Evolutionary conservation across 92 coral and sea anemone species (phyloP).

Genomic region (Paragorgia papillata): DNA sequence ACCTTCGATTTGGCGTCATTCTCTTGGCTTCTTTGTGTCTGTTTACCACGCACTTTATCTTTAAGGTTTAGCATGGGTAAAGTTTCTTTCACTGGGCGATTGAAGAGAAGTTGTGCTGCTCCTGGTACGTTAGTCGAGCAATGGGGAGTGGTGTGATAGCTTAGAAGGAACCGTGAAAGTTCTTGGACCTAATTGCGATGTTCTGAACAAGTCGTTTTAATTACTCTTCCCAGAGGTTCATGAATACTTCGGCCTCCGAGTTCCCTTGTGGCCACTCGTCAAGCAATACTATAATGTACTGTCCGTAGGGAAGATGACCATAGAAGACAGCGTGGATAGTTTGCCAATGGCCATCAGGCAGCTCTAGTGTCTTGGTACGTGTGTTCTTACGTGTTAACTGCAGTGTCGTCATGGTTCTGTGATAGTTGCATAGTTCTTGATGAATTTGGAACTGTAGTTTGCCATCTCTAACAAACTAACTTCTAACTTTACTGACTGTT

Average conservation of each 20-base stretch:
- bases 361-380: conserved; percentile 46
- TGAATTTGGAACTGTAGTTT: conserved; percentile 62
- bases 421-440: conserved; percentile 59
- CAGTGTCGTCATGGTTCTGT: conserved; percentile 56
- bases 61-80: conserved; percentile 37
- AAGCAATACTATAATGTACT: conserved; percentile 48
- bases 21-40: conserved; percentile 28
- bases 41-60: conserved; percentile 15
- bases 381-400: conserved; percentile 55
- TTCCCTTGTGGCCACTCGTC: conserved; percentile 64
- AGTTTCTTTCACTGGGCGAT: conserved; percentile 45
- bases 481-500: neutral
- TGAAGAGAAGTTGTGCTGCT: conserved; percentile 50
- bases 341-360: conserved; percentile 63
- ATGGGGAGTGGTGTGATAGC: conserved; percentile 34
- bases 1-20: conserved; percentile 14
- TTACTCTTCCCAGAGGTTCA: conserved; percentile 7
- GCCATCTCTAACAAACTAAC: conserved; percentile 57
- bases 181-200: conserved; percentile 18
- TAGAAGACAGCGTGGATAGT: conserved; percentile 48
- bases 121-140: conserved; percentile 45
- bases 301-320: conserved; percentile 66
- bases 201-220: neutral
- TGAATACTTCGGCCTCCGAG: conserved; percentile 48
- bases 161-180: neutral